Base-by-base conservation (phyloP, 2,113 vertebrate species). In the Tinamus guttatus region DNA sequence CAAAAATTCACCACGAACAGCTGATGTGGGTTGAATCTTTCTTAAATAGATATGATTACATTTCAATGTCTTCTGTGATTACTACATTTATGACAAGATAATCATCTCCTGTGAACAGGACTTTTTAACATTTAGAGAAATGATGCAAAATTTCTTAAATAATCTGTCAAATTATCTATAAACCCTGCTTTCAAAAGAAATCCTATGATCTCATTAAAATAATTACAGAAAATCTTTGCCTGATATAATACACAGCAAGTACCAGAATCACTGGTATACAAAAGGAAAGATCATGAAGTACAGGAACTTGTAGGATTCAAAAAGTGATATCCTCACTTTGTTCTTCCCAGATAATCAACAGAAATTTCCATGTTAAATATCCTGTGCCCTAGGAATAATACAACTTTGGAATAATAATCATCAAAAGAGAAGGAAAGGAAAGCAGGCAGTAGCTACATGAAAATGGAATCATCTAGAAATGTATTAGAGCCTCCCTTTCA, bases 121-220 rank as follows among this genome's bases (percentile, higher is more conserved):
- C 87, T 79, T 91, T 45, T 90, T 25, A 68, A 86, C 22, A 54
- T 77, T 95, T 87, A 59, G 38, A 92, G 77, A 90, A 94, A 88
- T 67, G 85, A 64, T 9, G 62, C 36, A 87, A 54, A 43, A 80
- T 86, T 92, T 89, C 90, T 86, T 90, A 92, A 94, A 93, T 88
- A 93, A 94, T 71, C 73, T 81, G 78, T 95, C 94, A 84, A 81
- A 89, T 90, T 89, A 92, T 36, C 81, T 93, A 49, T 82, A 89
- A 93, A 87, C 56, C 11, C 49, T 81, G 69, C 69, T 88, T 91
- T 87, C 69, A 81, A 68, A 92, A 85, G 81, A 70, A 87, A 85
- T 85, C 7, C 7, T 24, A 93, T 74, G 67, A 89, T 92, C 77
- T 90, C 62, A 89, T 85, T 87, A 94, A 79, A 92, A 45, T 84